These are phyloP conservation scores for Odontomyia ornata DNA, from an alignment of 2,888 invertebrate genomes.

Conservation along the genomic window DNA sequence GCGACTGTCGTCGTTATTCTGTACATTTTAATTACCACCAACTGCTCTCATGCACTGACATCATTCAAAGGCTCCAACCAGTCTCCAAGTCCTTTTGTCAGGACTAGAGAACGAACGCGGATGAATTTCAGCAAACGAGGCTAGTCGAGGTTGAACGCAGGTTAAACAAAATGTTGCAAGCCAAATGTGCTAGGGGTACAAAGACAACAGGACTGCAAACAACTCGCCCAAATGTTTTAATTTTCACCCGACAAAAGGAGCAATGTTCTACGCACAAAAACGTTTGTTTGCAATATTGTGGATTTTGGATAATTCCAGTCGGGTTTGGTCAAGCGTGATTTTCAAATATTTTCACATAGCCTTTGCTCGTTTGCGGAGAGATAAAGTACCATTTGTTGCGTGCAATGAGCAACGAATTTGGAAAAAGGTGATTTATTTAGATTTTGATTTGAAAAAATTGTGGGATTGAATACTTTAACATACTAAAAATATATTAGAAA, in stretches of 20 bases:
- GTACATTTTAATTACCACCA: conserved; percentile 47
- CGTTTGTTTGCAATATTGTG: conserved; percentile 34
- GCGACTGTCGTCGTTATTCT: conserved; percentile 25
- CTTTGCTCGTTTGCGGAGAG: conserved; percentile 15
- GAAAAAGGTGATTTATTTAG: too few relatives aligned
- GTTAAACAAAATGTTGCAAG: background rate
- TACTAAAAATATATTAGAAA: too few relatives aligned
- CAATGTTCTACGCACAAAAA: background rate
- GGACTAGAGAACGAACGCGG: background rate
- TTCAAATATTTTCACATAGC: conserved; percentile 24
- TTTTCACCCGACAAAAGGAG: conserved; percentile 33
- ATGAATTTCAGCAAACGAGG: background rate
- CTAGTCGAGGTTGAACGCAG: background rate
- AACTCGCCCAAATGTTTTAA: conserved; percentile 37
- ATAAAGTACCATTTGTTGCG: conserved; percentile 38
- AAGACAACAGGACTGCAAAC: conserved; percentile 32
- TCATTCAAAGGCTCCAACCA: conserved; percentile 24
- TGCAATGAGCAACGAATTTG: background rate
- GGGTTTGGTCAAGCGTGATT: conserved; percentile 37
- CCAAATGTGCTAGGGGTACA: background rate
- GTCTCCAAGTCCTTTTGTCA: conserved; percentile 6
- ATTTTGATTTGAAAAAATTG: too few relatives aligned
- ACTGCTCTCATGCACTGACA: conserved; percentile 22
- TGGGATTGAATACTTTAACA: too few relatives aligned
- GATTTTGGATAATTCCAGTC: conserved; percentile 21